A percentile compares a stretch with the other conserved stretches of the same genome.
Conservation (phyloP, 1,140 invertebrate genomes). For the Monomorium pharaonis region DNA sequence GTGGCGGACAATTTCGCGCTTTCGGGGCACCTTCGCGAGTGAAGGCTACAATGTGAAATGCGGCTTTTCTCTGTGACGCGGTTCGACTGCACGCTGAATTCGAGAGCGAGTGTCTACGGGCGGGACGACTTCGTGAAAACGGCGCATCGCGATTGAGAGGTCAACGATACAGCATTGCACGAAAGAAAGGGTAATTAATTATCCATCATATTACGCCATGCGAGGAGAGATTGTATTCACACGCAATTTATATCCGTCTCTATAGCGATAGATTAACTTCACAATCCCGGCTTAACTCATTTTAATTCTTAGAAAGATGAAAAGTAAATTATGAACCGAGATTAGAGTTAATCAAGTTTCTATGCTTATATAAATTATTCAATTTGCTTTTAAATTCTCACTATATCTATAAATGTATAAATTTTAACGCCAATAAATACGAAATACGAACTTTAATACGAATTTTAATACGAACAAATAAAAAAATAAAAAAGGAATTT, state of each 20-base stretch:
- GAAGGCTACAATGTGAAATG: neutral
- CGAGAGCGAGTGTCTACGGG: neutral
- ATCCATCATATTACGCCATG: neutral
- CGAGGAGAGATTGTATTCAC: too few species aligned
- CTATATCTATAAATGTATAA: neutral
- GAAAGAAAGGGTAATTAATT: constrained; percentile 42
- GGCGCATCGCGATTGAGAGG: neutral
- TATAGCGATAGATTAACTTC: too few species aligned
- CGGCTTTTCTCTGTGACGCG: neutral
- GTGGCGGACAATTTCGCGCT: neutral
- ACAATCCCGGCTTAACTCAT: too few species aligned
- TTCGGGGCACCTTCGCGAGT: neutral
- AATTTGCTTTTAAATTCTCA: neutral
- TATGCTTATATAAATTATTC: too few species aligned
- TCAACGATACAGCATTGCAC: neutral
- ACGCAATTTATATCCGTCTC: neutral
- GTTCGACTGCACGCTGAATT: neutral
- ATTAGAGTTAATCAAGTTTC: too few species aligned
- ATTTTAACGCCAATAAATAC: neutral
- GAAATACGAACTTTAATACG: neutral
- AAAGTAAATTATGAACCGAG: too few species aligned
- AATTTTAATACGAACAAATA: neutral
- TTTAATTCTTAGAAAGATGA: too few species aligned
- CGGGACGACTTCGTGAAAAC: neutral
- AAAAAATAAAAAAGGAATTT: neutral